Base-by-base conservation (phyloP, 2,888 invertebrate genomes). In the Amblyjoppa proteus region DNA sequence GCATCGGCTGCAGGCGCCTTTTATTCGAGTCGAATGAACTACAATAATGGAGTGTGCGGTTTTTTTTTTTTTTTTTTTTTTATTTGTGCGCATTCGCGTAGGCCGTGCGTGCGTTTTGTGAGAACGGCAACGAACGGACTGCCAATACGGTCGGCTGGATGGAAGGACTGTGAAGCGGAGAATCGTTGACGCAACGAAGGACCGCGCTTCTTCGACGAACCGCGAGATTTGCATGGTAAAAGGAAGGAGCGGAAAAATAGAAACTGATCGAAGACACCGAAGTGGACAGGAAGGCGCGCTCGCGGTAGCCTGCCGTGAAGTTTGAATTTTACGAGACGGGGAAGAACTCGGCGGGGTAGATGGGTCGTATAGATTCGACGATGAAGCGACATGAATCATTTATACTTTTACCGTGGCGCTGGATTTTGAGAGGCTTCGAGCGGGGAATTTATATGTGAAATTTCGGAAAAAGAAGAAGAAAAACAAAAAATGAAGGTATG, bases 1-100 rank as follows among this genome's bases (percentile, higher is more conserved):
- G 9, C 73, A 58, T 73, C 56, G 41, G 56, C 73, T 25, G 25
- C 73, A 73, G 34, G 11, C 38, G 38, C 41, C 25, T 38, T 73
- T 73, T 38, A 20, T 56, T 25, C 53, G 20, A 34, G 25, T 20
- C 41, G 20, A 25, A 20, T 11, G 34, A 28, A 34, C 20, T 38
- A 41, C 3, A 2, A n/a, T 66, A 38, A 66, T 66, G 28, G n/a
- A n/a, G 31, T 73, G 3, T 56, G 20, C 13, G 56, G 41, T 49
- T 49, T 49, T 45, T 38, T 56, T 56, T 41, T 41, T 56, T 56
- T 41, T 41, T 49, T 49, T 49, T 45, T 38, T 56, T 56, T 41
- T 41, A 73, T 73, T 73, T 45, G 3, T 0, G 31, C 1, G 64
- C 34, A 9, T 34, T 2, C 6, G 16, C 1, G 64, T 5, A 0